These are phyloP conservation scores for Tortrix viridana DNA, from an alignment of 2,888 invertebrate genomes.

Conservation along the genomic window DNA sequence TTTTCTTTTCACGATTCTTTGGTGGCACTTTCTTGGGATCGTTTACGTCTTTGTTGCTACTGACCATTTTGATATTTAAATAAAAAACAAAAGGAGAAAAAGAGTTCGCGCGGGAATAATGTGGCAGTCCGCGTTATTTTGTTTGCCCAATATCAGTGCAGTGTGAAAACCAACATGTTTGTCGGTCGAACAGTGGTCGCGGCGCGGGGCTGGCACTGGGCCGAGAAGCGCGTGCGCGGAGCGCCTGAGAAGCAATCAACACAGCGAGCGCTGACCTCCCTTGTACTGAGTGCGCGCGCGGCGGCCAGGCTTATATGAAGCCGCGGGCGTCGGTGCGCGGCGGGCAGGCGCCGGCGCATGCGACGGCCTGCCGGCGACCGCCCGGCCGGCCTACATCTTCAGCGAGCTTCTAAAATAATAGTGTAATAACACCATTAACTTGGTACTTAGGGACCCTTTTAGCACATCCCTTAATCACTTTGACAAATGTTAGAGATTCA, in stretches of 20 bases:
- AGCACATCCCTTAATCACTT: too few species aligned
- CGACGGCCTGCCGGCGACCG: background rate
- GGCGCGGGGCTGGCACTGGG: conserved; percentile 51
- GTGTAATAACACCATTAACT: too few species aligned
- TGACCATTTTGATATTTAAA: conserved; percentile 69
- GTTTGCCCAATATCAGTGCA: conserved; percentile 52
- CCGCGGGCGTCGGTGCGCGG: conserved; percentile 23
- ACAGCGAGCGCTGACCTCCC: conserved; percentile 66
- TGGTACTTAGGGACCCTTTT: too few species aligned
- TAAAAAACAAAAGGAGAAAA: conserved; percentile 39
- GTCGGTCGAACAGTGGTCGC: conserved; percentile 52
- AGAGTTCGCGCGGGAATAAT: conserved; percentile 32
- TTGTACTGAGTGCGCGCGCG: conserved; percentile 72
- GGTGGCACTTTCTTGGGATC: conserved; percentile 76
- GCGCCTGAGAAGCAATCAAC: conserved; percentile 63
- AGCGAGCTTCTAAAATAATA: too few species aligned
- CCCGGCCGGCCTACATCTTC: background rate
- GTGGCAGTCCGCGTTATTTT: conserved; percentile 46
- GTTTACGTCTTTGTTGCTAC: conserved; percentile 74
- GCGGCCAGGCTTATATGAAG: conserved; percentile 50
- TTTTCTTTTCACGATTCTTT: conserved; percentile 76
- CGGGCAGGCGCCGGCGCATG: background rate
- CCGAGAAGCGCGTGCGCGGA: conserved; percentile 63
- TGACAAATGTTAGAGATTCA: too few species aligned
- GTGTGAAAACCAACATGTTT: conserved; percentile 61